phyloP scores from a whole-genome alignment of 2,888 invertebrate genomes.

The Mechanitis mazaeus region DNA sequence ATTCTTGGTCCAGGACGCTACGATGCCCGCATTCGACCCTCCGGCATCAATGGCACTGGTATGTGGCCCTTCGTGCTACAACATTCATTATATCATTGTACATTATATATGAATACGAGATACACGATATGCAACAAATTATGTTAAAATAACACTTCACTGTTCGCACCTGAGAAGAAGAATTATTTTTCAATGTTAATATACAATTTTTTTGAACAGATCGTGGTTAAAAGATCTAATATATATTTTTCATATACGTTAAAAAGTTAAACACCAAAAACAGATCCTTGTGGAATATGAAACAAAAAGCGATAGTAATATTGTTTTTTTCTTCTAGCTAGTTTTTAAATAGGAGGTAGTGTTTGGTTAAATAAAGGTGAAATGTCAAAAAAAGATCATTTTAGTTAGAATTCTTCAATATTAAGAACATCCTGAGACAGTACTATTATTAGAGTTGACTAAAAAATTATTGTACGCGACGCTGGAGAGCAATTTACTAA shows the following conservation, averaged over 20 bases:
- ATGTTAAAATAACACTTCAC: slow-evolving; percentile 8
- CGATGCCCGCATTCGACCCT: slow-evolving; percentile 94
- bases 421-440: slow-evolving; percentile 17
- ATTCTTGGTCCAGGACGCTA: slow-evolving; percentile 93
- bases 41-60: slow-evolving; percentile 96
- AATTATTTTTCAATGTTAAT: no score
- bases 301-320: slow-evolving; percentile 1
- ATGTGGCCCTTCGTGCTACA: slow-evolving; percentile 53
- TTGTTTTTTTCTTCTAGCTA: background rate
- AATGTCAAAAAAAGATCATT: background rate
- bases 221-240: no score
- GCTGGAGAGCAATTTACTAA: slow-evolving; percentile 31
- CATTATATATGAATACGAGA: slow-evolving; percentile 24
- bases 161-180: slow-evolving; percentile 15
- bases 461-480: slow-evolving; percentile 27
- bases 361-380: no score
- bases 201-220: no score
- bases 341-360: no score
- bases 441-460: slow-evolving; percentile 29
- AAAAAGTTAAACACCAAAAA: slow-evolving; percentile 8
- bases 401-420: slow-evolving; percentile 7
- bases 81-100: slow-evolving; percentile 10
- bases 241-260: slow-evolving; percentile 9
- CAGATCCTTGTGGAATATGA: slow-evolving; percentile 14
- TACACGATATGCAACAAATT: slow-evolving; percentile 12